Percentiles rank a stretch among this genome's conserved stretches.
Conservation (phyloP, 2,888 invertebrate genomes). For the Criorhina ranunculi region DNA sequence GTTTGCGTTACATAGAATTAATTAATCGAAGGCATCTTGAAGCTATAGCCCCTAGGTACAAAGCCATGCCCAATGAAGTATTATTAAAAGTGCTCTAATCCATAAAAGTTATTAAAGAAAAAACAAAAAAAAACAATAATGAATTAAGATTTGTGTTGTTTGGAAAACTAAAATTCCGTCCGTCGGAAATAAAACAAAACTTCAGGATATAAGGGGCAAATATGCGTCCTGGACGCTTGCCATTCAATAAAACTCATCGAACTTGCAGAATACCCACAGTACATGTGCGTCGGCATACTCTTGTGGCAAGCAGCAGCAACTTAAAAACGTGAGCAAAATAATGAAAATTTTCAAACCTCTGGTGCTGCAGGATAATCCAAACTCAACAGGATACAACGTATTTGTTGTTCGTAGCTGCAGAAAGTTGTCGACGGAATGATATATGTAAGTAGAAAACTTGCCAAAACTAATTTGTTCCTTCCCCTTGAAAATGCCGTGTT, state of each 20-base stretch:
- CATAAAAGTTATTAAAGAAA: conserved; percentile 38
- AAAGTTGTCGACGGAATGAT: conserved; percentile 76
- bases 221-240: conserved; percentile 49
- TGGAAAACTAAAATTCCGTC: conserved; percentile 17
- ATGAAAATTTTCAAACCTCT: conserved; percentile 68
- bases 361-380: conserved; percentile 60
- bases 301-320: conserved; percentile 68
- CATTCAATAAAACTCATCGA: conserved; percentile 58
- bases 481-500: conserved; percentile 29
- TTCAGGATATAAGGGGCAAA: conserved; percentile 26
- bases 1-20: neutral
- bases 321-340: conserved; percentile 74
- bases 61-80: neutral
- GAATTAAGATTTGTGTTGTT: conserved; percentile 17
- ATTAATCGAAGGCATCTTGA: neutral
- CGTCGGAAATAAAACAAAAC: conserved; percentile 33
- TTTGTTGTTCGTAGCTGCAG: conserved; percentile 73
- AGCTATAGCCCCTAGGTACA: neutral
- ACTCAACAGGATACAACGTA: conserved; percentile 71
- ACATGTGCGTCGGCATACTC: conserved; percentile 39
- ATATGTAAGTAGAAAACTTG: conserved; percentile 70
- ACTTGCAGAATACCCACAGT: conserved; percentile 58
- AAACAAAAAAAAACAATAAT: conserved; percentile 43
- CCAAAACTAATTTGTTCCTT: conserved; percentile 55
- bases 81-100: conserved; percentile 21